A percentile compares a stretch with the other conserved stretches of the same genome.
phyloP scores from a whole-genome alignment of 2,113 vertebrate genomes.

The Caloenas nicobarica region DNA sequence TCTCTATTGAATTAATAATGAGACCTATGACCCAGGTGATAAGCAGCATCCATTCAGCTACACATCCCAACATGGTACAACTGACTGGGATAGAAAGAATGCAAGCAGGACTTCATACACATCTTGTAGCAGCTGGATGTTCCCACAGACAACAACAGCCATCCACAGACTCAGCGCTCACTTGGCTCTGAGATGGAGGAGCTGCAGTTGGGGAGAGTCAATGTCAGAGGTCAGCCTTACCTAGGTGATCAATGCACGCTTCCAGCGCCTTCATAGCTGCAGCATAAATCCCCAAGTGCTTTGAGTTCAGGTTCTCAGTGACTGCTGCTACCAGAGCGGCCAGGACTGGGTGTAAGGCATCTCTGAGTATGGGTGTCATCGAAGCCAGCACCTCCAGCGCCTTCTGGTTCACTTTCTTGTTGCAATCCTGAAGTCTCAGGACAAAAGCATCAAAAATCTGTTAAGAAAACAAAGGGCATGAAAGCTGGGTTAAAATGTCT shows the following conservation, averaged over 20 bases:
- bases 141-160: neutral
- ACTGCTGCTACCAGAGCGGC: constrained; percentile 21
- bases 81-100: neutral
- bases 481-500: neutral
- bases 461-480: neutral
- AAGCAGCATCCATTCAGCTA: neutral
- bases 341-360: constrained; percentile 58
- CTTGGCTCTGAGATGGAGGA: neutral
- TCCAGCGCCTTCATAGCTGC: constrained; percentile 54
- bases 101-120: neutral
- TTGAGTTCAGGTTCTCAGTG: constrained; percentile 75
- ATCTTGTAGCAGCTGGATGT: neutral
- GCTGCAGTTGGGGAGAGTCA: neutral
- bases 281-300: constrained; percentile 30
- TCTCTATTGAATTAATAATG: neutral
- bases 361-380: constrained; percentile 49
- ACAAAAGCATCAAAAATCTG: constrained; percentile 77
- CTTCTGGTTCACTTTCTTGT: constrained; percentile 75
- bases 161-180: neutral
- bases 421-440: constrained; percentile 72
- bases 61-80: neutral
- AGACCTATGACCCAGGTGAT: neutral
- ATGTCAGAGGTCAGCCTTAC: constrained; percentile 29
- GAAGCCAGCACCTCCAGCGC: constrained; percentile 33
- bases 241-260: constrained; percentile 51